Percentiles rank a stretch among this genome's conserved stretches.
Conservation (phyloP, 2,113 vertebrate genomes). For the Zosterops lateralis region DNA sequence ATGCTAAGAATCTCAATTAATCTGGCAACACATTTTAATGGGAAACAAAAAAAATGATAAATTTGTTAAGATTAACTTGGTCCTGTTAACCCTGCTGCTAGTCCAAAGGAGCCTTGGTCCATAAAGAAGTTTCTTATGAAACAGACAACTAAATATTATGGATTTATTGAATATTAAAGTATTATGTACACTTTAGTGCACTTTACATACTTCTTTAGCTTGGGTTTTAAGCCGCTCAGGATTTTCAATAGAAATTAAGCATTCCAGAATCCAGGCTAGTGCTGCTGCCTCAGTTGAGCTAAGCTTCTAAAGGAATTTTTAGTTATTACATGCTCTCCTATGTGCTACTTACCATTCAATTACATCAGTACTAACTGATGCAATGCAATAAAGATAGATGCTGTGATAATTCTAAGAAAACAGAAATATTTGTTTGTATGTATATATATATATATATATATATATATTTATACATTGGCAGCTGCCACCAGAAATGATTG, state of each 20-base stretch:
- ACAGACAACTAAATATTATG: neutral
- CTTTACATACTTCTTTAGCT: neutral
- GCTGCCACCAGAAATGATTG: neutral
- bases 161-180: neutral
- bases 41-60: neutral
- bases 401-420: neutral
- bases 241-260: neutral
- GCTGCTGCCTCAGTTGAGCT: neutral
- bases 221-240: neutral
- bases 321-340: neutral
- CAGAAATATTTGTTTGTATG: neutral
- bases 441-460: neutral
- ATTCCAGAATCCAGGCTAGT: neutral
- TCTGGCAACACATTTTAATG: neutral
- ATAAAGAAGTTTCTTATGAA: neutral
- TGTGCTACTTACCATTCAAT: neutral
- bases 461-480: accelerated
- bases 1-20: neutral
- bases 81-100: neutral
- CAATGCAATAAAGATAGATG: neutral
- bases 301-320: neutral
- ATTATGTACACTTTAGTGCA: neutral
- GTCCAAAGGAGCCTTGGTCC: neutral
- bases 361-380: neutral
- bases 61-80: neutral